Conservation (phyloP, 2,797 vertebrate species). For the Pelobates cultripes region DNA sequence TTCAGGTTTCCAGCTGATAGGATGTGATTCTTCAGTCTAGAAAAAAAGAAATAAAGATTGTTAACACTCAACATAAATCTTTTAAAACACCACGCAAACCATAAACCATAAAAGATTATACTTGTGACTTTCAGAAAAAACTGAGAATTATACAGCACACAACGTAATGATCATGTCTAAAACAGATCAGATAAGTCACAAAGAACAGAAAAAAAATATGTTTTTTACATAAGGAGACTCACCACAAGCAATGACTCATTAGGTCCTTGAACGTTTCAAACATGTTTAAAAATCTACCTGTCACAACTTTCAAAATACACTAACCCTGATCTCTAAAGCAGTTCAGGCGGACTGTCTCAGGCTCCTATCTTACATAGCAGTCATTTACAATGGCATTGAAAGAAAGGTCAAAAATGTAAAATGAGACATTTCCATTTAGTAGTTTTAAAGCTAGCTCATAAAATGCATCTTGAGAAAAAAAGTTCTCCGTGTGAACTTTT, state of each 20-base stretch:
- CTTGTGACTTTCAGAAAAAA: not conserved
- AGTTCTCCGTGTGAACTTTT: constrained; percentile 26
- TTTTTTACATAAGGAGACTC: not conserved
- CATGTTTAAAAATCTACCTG: not conserved
- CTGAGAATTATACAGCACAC: not conserved
- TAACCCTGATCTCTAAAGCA: not conserved
- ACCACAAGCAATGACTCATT: not conserved
- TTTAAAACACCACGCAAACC: too few species aligned
- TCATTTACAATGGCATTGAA: not conserved
- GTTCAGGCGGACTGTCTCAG: not conserved
- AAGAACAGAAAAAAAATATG: not conserved
- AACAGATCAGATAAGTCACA: not conserved
- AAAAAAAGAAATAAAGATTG: constrained; percentile 56
- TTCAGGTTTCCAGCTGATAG: constrained; percentile 98
- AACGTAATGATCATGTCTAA: not conserved
- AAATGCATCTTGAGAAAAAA: constrained; percentile 33
- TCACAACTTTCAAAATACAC: not conserved
- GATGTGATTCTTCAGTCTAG: constrained; percentile 96
- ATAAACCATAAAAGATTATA: not conserved
- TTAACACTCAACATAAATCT: not conserved
- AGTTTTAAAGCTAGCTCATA: constrained; percentile 16
- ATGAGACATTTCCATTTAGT: not conserved
- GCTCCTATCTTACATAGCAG: not conserved
- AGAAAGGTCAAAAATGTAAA: not conserved
- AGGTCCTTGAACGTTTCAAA: not conserved